Evolutionary conservation across 2,113 vertebrate species (phyloP).

Genomic region (Heliornis fulica): DNA sequence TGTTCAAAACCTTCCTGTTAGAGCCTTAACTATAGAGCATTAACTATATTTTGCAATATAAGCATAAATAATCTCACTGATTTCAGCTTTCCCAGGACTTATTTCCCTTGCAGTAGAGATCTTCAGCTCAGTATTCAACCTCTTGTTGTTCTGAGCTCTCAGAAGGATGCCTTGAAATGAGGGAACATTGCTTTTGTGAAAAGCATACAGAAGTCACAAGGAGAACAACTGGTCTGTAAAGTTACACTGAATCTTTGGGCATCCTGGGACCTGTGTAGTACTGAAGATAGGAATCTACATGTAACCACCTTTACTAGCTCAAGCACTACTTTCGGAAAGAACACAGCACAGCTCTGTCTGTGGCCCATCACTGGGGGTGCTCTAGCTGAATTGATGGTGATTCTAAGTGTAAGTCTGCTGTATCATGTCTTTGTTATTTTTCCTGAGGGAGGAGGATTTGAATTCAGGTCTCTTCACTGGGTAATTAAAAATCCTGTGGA

Average conservation of each 20-base stretch:
- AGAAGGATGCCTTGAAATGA: background rate
- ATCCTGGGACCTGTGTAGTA: background rate
- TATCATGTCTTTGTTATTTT: background rate
- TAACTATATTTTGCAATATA: background rate
- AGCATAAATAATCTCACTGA: background rate
- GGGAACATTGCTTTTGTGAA: background rate
- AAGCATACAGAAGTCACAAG: background rate
- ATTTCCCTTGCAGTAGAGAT: background rate
- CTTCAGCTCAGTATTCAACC: background rate
- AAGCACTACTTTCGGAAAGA: background rate
- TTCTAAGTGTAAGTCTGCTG: background rate
- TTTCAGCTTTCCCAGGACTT: background rate
- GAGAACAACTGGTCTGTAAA: background rate
- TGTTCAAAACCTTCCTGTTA: background rate
- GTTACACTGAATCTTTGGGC: background rate
- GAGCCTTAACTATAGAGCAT: background rate
- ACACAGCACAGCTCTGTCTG: background rate
- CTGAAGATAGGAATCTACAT: background rate
- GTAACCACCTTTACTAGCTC: background rate
- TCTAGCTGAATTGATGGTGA: background rate
- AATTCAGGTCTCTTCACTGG: background rate
- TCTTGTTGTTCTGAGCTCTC: background rate
- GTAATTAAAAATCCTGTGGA: background rate
- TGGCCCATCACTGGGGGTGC: background rate
- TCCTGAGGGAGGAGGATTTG: background rate